Evolutionary conservation across 2,113 vertebrate species (phyloP), one percentile per base, ranked within the genome.

Genomic region (Eretmochelys imbricata): DNA sequence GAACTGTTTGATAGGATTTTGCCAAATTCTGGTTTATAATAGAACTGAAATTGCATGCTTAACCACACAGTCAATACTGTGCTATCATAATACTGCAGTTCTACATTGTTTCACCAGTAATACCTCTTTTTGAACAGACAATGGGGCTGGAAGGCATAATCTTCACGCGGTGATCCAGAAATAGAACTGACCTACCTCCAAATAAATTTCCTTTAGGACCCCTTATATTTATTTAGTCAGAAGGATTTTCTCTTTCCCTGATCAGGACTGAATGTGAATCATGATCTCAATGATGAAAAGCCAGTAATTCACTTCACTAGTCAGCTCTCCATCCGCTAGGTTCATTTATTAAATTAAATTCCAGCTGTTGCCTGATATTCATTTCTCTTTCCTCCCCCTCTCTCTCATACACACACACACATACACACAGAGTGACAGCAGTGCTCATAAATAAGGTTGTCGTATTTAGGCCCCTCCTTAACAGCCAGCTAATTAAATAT

Each of bases 321-420:
- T 90, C 95, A 97, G 89, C 9, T 90, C 85, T 85, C 87, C 81
- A 95, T 96, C 91, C 93, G 88, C 91, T 83, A 57, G 46, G 35
- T 89, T 93, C 80, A 93, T 91, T 97, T 97, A 94, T 95, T 95
- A 97, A 96, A 97, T 97, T 97, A 96, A 97, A 96, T 88, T 92
- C 88, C 95, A 97, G 83, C 78, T 97, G 88, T 91, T 96, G 84
- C 94, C 65, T 90, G 85, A 91, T 78, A 91, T 84, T 93, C 82
- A 82, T 65, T 48, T 88, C 25, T 91, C 53, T n/a, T 59, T 12
- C 57, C 19, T 82, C 10, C 48, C 57, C 79, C 20, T 31, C 59
- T 8, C 29, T 54, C 31, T 8, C 1, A 12, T 9, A 51, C 5
- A 19, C 69, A 78, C 35, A 65, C 31, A 31, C 12, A 20, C 88